Evolutionary conservation across 1,140 invertebrate genomes (phyloP), one percentile per base, ranked within the genome.

Genomic region (Drosophila tsacasi): DNA sequence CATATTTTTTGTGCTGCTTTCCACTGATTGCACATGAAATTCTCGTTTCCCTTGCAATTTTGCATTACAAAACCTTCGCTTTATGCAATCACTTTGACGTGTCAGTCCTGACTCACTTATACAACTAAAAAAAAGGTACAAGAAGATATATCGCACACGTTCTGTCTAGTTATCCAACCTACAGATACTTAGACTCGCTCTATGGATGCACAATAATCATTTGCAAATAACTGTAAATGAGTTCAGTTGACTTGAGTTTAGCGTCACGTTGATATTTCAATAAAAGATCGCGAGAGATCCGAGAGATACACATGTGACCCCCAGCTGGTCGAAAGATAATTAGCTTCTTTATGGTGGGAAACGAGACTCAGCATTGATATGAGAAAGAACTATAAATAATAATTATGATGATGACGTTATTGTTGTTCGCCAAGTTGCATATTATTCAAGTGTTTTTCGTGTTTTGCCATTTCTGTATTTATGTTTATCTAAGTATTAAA

Each of bases 151-250:
- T 40, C 9, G 23, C 35, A 42, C 32, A 72, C 32, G 47, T 72
- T 59, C 40, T 55, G 32, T n/a, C 49, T 73, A 32, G 50, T 74
- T 78, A 71, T 69, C 49, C 60, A 80, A 83, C 72, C 61, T 35
- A 42, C 10, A 63, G 54, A 76, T 59, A 77, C 73, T 61, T 47
- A 17, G 13, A 40, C 32, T 7, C n/a, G 21, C 17, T 76, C 49
- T 63, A 69, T 65, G 58, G 40, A 64, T 60, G 52, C 25, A 79
- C 66, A 63, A 63, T 73, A 84, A 89, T 72, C 65, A 72, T 72
- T 87, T 66, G 83, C 84, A 81, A 87, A 78, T 76, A 89, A 81
- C 81, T 68, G 84, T 79, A 89, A 84, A 75, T 79, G 81, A 64
- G 57, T 69, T 30, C 42, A 39, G 65, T 17, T 23, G 61, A 64